Evolutionary conservation across 2,113 vertebrate genomes (phyloP).

Genomic region (Nycticorax nycticorax): DNA sequence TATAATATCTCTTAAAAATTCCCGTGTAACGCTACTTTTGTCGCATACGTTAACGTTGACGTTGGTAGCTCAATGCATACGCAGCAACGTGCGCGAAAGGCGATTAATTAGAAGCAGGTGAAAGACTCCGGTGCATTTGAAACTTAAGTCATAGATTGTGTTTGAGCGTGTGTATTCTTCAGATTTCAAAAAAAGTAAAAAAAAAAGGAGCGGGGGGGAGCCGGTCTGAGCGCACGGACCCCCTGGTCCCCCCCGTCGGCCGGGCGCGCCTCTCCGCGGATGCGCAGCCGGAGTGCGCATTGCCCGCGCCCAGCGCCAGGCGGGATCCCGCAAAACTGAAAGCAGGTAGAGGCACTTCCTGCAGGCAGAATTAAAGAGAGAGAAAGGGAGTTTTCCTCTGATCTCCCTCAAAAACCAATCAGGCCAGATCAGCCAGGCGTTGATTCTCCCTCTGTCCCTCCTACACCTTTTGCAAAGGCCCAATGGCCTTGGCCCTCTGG

Average conservation of each 20-base stretch:
- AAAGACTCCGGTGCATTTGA: neutral
- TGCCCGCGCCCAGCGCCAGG: neutral
- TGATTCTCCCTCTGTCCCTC: conserved; percentile 68
- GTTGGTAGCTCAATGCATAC: fast-evolving
- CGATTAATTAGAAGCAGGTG: neutral
- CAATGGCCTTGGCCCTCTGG: conserved; percentile 69
- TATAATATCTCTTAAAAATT: neutral
- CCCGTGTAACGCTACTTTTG: neutral
- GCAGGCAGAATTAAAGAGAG: neutral
- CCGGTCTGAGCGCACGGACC: fast-evolving
- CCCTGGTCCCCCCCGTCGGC: fast-evolving
- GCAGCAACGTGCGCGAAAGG: neutral
- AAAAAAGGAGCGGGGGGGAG: too few relatives aligned
- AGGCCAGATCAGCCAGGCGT: conserved; percentile 40
- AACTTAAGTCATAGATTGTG: fast-evolving
- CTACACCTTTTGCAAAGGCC: conserved; percentile 84
- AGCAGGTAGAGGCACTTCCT: conserved; percentile 62
- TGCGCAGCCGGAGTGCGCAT: neutral
- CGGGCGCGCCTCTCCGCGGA: neutral
- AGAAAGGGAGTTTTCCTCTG: conserved; percentile 36
- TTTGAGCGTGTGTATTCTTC: too few relatives aligned
- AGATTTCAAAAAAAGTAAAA: neutral
- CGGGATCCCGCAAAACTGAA: neutral
- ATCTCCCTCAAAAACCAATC: conserved; percentile 65
- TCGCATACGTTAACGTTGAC: neutral